phyloP scores from a whole-genome alignment of 2,888 invertebrate genomes.

The Eremobia ochroleuca region DNA sequence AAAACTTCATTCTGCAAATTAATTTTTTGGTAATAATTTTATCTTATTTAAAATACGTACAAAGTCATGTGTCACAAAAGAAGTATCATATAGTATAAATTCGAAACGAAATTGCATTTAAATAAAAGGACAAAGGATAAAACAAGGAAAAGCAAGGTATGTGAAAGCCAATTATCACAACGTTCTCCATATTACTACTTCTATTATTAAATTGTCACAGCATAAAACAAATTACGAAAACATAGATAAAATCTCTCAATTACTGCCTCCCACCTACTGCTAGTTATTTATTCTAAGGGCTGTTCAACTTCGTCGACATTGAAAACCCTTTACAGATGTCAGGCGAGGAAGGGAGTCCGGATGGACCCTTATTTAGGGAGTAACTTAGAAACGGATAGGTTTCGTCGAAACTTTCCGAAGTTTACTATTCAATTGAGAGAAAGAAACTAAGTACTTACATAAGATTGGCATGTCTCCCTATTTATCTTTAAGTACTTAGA shows the following conservation, averaged over 20 bases:
- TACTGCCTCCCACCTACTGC: conserved; percentile 30
- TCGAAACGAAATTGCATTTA: background rate
- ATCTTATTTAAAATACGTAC: background rate
- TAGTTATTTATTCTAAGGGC: conserved; percentile 69
- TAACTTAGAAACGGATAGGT: conserved; percentile 77
- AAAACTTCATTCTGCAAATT: no score
- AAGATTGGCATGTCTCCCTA: conserved; percentile 21
- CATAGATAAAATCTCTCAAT: conserved; percentile 39
- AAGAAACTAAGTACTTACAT: conserved; percentile 58
- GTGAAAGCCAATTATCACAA: background rate
- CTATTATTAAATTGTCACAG: conserved; percentile 25
- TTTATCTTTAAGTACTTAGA: conserved; percentile 5
- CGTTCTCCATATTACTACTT: background rate
- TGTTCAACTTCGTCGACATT: conserved; percentile 74
- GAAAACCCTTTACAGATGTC: conserved; percentile 79
- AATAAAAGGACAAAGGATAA: background rate
- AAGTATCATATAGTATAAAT: background rate
- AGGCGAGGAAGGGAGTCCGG: conserved; percentile 64
- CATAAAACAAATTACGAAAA: conserved; percentile 35
- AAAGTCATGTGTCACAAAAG: background rate
- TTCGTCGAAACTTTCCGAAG: conserved; percentile 65
- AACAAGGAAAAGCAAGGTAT: background rate
- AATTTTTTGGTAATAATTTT: background rate
- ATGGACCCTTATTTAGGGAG: conserved; percentile 77
- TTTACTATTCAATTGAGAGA: conserved; percentile 66